Percentiles rank a stretch among this genome's conserved stretches.
These are phyloP conservation scores for Xylophagus ater DNA, from an alignment of 2,888 invertebrate genomes.

Conservation along the genomic window DNA sequence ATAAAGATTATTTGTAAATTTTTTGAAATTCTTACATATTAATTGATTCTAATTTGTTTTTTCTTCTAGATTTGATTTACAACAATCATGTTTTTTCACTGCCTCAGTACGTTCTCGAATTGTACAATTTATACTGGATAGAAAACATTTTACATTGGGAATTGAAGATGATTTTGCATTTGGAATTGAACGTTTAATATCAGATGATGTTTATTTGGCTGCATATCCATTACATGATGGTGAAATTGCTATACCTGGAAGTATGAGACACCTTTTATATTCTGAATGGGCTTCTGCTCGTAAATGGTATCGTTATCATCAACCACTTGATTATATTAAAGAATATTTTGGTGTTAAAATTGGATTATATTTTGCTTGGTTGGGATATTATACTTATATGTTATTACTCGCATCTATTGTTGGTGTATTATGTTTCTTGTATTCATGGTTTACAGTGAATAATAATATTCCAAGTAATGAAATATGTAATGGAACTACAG, in stretches of 20 bases:
- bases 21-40: constrained; percentile 8
- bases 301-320: constrained; percentile 71
- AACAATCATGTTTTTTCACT: constrained; percentile 73
- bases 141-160: constrained; percentile 65
- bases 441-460: constrained; percentile 57
- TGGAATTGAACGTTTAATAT: constrained; percentile 65
- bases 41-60: constrained; percentile 30
- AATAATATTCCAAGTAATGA: constrained; percentile 60
- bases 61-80: constrained; percentile 63
- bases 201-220: constrained; percentile 61
- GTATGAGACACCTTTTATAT: constrained; percentile 61
- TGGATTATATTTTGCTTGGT: constrained; percentile 81
- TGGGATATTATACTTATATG: constrained; percentile 91
- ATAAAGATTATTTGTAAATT: constrained; percentile 84
- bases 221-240: constrained; percentile 85
- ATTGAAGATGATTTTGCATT: constrained; percentile 62
- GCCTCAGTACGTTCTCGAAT: constrained; percentile 76
- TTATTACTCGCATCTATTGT: constrained; percentile 72
- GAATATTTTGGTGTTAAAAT: constrained; percentile 88
- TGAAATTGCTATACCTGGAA: constrained; percentile 55
- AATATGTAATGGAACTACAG: constrained; percentile 51
- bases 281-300: constrained; percentile 73
- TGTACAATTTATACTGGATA: constrained; percentile 82
- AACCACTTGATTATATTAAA: constrained; percentile 80
- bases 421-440: constrained; percentile 68